phyloP scores from a whole-genome alignment of 2,797 vertebrate species.

The Pipistrellus pygmaeus region DNA sequence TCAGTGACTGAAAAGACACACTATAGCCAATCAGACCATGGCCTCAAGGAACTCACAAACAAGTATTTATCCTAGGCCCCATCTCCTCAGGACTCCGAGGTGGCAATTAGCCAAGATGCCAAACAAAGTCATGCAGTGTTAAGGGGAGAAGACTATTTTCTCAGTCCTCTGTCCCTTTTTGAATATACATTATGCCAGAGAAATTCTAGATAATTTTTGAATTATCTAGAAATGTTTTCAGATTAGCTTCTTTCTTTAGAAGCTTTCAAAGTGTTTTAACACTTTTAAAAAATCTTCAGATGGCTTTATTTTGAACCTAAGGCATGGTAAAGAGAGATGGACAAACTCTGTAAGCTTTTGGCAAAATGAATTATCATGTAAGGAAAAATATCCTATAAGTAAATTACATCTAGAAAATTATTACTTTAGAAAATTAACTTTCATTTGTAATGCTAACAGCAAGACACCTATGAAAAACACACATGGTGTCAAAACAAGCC shows the following conservation, averaged over 20 bases:
- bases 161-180: background rate
- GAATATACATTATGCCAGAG: background rate
- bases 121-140: slow-evolving; percentile 63
- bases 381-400: too few species aligned
- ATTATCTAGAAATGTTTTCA: background rate
- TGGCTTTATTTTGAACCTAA: slow-evolving; percentile 1
- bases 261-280: slow-evolving; percentile 3
- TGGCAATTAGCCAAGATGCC: slow-evolving; percentile 50
- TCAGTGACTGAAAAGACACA: background rate
- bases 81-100: slow-evolving; percentile 20
- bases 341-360: background rate
- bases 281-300: background rate
- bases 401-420: too few species aligned
- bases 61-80: slow-evolving; percentile 10
- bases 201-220: background rate
- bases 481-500: too few species aligned
- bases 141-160: background rate
- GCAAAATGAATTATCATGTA: background rate
- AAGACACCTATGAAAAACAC: too few species aligned
- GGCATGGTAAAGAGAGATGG: background rate
- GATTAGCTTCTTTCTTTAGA: background rate
- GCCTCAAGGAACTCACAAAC: slow-evolving; percentile 36
- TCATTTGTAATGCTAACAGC: too few species aligned
- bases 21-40: background rate
- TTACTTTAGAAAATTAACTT: too few species aligned